Percentiles rank a stretch among this genome's conserved stretches.
Evolutionary conservation across 2,797 vertebrate genomes (phyloP).

Genomic region (Gymnopithys bicolor): DNA sequence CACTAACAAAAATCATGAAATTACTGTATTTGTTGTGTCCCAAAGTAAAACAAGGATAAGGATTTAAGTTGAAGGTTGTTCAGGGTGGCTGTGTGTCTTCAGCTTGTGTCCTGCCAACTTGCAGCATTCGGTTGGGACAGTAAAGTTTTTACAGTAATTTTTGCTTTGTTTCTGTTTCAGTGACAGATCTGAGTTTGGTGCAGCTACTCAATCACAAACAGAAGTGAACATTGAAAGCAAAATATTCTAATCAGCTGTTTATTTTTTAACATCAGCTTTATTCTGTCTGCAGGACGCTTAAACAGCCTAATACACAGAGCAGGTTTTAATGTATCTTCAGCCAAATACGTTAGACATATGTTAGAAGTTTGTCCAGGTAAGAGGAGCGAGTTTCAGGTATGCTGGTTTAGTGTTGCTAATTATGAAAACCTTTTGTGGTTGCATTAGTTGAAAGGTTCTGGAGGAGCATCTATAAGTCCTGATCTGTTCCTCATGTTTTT

Average conservation of each 20-base stretch:
- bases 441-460: not conserved
- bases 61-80: not conserved
- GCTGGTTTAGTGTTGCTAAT: not conserved
- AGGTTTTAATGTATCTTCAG: not conserved
- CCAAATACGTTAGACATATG: not conserved
- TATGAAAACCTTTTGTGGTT: not conserved
- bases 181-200: not conserved
- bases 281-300: not conserved
- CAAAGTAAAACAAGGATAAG: not conserved
- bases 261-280: not conserved
- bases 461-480: not conserved
- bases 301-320: not conserved
- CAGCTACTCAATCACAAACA: constrained; percentile 42
- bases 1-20: not conserved
- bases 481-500: too few relatives aligned
- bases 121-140: constrained; percentile 13
- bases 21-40: not conserved
- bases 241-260: not conserved
- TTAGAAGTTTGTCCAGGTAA: not conserved
- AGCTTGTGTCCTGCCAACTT: not conserved
- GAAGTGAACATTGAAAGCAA: not conserved
- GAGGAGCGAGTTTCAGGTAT: not conserved
- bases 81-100: not conserved
- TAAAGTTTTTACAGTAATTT: not conserved
- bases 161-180: constrained; percentile 16